Conservation (phyloP, 2,888 invertebrate genomes). For the Ischnus inquisitorius region DNA sequence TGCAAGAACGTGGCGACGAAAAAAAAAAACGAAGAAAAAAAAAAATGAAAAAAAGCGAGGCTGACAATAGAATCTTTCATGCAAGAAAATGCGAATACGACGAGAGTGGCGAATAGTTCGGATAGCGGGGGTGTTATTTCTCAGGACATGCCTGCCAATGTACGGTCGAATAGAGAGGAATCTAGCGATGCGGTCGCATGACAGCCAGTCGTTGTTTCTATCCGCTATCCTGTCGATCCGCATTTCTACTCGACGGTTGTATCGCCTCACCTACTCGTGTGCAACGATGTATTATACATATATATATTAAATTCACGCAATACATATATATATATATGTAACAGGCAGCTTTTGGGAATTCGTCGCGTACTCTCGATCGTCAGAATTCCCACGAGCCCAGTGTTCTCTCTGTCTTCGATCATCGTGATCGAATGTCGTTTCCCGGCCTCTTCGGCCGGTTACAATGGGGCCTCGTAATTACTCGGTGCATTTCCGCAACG, state of each 20-base stretch:
- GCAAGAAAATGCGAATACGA: background rate
- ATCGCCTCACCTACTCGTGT: background rate
- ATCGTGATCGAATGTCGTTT: slow-evolving; percentile 60
- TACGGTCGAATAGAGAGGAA: background rate
- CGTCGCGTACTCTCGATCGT: slow-evolving; percentile 21
- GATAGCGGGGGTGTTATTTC: background rate
- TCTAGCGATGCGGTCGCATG: background rate
- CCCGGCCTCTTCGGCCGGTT: slow-evolving; percentile 39
- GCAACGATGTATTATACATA: background rate
- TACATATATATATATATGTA: background rate
- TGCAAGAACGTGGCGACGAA: no score
- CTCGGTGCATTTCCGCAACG: slow-evolving; percentile 62
- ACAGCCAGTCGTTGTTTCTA: slow-evolving; percentile 14
- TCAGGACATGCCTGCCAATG: background rate
- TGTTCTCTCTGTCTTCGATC: slow-evolving; percentile 43
- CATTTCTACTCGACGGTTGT: background rate
- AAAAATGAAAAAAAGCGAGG: no score
- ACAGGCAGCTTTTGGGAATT: background rate
- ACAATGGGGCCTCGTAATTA: slow-evolving; percentile 66
- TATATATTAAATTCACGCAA: background rate
- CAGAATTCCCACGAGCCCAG: slow-evolving; percentile 25
- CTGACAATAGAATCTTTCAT: slow-evolving; percentile 1
- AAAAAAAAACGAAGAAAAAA: no score
- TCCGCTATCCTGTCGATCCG: background rate
- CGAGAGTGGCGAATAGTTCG: background rate